Evolutionary conservation across 2,113 vertebrate genomes (phyloP).

Genomic region (Toxostoma redivivum): DNA sequence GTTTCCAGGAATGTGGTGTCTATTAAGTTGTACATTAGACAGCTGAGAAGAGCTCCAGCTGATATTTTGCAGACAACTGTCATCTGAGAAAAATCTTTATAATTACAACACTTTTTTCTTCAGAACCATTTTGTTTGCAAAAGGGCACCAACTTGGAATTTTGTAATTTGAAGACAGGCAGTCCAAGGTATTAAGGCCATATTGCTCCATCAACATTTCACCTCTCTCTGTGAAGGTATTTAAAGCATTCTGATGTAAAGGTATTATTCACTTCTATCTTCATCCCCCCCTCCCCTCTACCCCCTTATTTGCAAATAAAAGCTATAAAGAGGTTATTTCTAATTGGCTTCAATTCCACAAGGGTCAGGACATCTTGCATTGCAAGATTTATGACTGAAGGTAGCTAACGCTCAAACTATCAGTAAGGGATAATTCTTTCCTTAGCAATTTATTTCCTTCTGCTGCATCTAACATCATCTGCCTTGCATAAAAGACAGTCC

Average conservation of each 20-base stretch:
- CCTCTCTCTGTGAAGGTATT: not conserved
- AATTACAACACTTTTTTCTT: not conserved
- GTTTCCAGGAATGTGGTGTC: not conserved
- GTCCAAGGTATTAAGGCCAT: not conserved
- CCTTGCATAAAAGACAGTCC: not conserved
- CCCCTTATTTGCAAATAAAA: not conserved
- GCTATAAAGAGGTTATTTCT: not conserved
- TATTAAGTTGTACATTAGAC: not conserved
- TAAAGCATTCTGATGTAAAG: not conserved
- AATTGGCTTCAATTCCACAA: not conserved
- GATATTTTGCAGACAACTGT: constrained; percentile 29
- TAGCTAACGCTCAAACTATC: not conserved
- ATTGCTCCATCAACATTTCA: not conserved
- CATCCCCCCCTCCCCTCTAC: fast-evolving
- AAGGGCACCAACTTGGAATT: not conserved
- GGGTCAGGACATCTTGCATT: not conserved
- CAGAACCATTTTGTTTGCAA: not conserved
- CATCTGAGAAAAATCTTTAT: not conserved
- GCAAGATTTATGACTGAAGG: not conserved
- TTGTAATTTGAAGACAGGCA: not conserved
- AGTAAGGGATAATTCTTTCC: not conserved
- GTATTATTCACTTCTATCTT: not conserved
- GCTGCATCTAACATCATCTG: not conserved
- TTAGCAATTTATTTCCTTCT: not conserved
- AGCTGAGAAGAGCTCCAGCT: not conserved